These are phyloP conservation scores for Petrolisthes manimaculis DNA, from an alignment of 2,888 invertebrate species.

Conservation along the genomic window DNA sequence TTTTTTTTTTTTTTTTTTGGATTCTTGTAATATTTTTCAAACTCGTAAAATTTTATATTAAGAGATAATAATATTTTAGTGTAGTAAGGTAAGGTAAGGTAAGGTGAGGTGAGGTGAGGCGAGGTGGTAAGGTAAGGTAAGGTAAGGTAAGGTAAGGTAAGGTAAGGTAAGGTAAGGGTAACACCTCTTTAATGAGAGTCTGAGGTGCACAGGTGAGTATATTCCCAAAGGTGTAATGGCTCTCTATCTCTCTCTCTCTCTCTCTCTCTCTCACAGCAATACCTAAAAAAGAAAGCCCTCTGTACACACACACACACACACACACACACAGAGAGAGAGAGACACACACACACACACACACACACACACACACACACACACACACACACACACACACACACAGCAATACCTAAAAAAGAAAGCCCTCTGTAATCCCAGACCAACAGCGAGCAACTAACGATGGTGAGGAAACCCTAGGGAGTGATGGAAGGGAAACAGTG, in stretches of 20 bases:
- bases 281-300: neutral
- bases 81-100: neutral
- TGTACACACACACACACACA: neutral
- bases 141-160: neutral
- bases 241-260: neutral
- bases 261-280: neutral
- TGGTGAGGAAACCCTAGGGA: neutral
- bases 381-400: neutral
- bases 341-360: neutral
- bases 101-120: neutral
- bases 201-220: conserved; percentile 2
- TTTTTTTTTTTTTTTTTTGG: neutral
- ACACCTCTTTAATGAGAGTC: neutral
- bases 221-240: no score
- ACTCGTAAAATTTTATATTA: no score
- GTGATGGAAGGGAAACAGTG: neutral
- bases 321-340: neutral
- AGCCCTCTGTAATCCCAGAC: neutral
- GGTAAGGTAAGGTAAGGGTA: neutral
- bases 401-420: neutral
- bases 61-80: neutral
- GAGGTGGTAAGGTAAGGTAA: neutral
- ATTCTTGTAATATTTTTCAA: neutral
- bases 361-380: neutral
- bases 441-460: no score